Evolutionary conservation across 2,797 vertebrate species (phyloP), one percentile per base, ranked within the genome.

Genomic region (Danionella dracula): DNA sequence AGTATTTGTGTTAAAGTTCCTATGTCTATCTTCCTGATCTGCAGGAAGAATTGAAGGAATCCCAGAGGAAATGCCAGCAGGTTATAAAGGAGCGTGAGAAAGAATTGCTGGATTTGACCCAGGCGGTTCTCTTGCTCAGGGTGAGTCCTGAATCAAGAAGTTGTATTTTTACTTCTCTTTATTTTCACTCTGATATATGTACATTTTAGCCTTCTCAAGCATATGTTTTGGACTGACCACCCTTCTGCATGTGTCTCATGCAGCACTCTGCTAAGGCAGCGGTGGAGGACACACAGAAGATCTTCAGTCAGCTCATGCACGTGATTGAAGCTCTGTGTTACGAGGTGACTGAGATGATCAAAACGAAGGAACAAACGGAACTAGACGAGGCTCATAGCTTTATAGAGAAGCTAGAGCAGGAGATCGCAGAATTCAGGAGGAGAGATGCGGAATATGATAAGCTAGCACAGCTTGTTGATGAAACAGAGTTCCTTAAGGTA

Each of bases 321-420:
- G 61, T 19, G 2, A 49, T 71, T 20, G 16, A 63, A 29, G 48
- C 27, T 23, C 45, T 61, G 50, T 61, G 68, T 57, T 71, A 53
- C 1, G 70, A 75, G 48, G 53, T 75, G 54, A 71, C 53, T 10
- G 48, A 73, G 32, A 60, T 40, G 20, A 65, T 79, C 27, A 66
- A 71, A 71, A 37, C 7, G 8, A 65, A 76, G 35, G 70, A 77
- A 60, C 58, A 66, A 20, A 23, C 4, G 41, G 68, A 75, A 19
- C 16, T 62, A 19, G 55, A 45, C 11, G 53, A 67, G 15, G 59
- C 73, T 1, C 23, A 31, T 15, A 79, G 78, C 31, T 61, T 84
- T 34, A 48, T 83, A 67, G 77, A 81, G 27, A 82, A 84, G 12
- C 37, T 87, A 29, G 75, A 82, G 40, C 74, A 77, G 46, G 84